Base-by-base conservation (phyloP, 92 coral and sea anemone genomes). In the Zoanthus sansibaricus region DNA sequence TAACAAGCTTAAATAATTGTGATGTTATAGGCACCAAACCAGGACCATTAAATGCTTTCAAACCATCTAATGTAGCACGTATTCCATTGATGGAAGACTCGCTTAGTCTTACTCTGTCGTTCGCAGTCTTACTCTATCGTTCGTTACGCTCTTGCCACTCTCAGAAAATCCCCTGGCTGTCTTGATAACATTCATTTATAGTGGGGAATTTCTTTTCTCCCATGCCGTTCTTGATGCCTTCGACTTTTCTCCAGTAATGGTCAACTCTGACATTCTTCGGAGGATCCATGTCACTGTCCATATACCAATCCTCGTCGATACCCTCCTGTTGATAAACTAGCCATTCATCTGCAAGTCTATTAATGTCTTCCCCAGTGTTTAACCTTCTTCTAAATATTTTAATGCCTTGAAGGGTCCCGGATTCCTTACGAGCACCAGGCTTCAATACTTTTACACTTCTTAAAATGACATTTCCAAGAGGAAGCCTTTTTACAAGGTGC, bases 21-120 rank as follows among this genome's bases (percentile, higher is more conserved):
- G 25, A 25, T 25, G 25, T 25, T 25, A 25, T 25, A 25, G 25
- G 25, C 25, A 25, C 25, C 0, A 0, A 25, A 25, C 25, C 62
- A n/a, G 88, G 91, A 89, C 86, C 76, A 83, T 83, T 83, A 83
- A 83, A 83, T 33, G 87, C 87, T 76, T 83, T 83, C 87, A 83
- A 68, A 68, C 87, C 87, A 83, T 73, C 88, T 31, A 82, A 84
- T 77, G 25, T 25, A 25, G 25, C 25, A 25, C 25, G 25, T 25
- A 25, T 25, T 25, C 25, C 25, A 25, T 25, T 77, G 86, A 89
- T 84, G 33, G 89, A 85, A 46, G 86, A 75, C 67, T 84, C 89
- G 61, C 86, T 77, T 52, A 85, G 87, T 30, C 71, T 71, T 25
- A 83, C 88, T 89, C 84, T 83, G 0, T 25, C 25, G 25, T 25